A percentile compares a stretch with the other conserved stretches of the same genome.
phyloP scores from a whole-genome alignment of 2,113 vertebrate species.

The Hemiscyllium ocellatum region DNA sequence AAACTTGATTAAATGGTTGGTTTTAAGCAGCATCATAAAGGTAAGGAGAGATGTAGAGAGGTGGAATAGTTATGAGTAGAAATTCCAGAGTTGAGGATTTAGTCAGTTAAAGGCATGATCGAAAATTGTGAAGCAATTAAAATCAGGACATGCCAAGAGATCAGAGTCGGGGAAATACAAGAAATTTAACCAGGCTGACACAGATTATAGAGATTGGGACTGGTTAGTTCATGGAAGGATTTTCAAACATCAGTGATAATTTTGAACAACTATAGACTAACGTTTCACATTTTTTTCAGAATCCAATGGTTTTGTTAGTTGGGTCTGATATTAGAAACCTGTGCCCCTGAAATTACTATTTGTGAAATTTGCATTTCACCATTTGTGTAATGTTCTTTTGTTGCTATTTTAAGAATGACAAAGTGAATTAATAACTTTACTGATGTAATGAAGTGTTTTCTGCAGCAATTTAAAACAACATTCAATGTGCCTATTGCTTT shows the following conservation, averaged over 20 bases:
- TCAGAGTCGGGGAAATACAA: not conserved
- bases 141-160: not conserved
- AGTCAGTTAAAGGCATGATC: not conserved
- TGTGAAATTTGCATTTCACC: not conserved
- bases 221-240: not conserved
- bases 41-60: not conserved
- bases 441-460: not conserved
- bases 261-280: not conserved
- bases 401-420: not conserved
- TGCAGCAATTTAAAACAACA: not conserved
- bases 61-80: not conserved
- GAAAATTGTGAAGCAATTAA: not conserved
- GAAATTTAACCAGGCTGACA: not conserved
- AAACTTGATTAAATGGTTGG: not conserved
- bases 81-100: not conserved
- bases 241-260: not conserved
- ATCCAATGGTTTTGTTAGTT: not conserved
- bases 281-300: not conserved
- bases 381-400: not conserved
- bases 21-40: not conserved
- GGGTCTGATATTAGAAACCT: not conserved
- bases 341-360: not conserved
- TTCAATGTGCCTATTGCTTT: not conserved
- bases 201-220: not conserved
- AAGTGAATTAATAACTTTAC: not conserved